Evolutionary conservation across 1,140 invertebrate species (phyloP), one percentile per base, ranked within the genome.

Genomic region (Hypothenemus hampei): DNA sequence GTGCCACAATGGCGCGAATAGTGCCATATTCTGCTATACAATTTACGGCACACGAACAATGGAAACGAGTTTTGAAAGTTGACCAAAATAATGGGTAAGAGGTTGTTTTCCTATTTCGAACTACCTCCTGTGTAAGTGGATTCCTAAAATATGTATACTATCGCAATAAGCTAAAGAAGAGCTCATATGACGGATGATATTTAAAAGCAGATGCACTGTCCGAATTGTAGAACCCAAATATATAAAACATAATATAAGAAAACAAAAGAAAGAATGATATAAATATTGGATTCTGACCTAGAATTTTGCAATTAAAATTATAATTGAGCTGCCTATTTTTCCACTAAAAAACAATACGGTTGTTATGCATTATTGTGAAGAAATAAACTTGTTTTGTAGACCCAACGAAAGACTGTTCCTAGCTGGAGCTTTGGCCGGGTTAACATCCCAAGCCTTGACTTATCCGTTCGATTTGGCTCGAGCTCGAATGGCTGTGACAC

Each of bases 1-100:
- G 91, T 57, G 97, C 96, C 1, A 98, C 95, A 0, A 94, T 99
- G 92, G 90, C 89, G 0, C 77, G 96, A 37, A 96, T 99, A 58
- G 77, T 98, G 29, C 97, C 97, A 1, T 97, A 98, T 73, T 93
- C 96, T 39, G 91, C 96, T 10, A 91, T 98, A 52, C 96, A 99
- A 73, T 99, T 98, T 71, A 87, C 92, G 0, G 83, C 94, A 18
- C 93, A 98, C 73, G 97, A 98, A 77, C 93, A 98, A 69, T 98
- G 87, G 82, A 96, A 97, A 71, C 78, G 81, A 54, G 68, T 94
- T 3, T 75, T 98, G 0, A 75, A 77, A 15, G 80, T 91, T 16
- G 85, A 82, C 52, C 67, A 74, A 57, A 75, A 72, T 45, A 36
- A 46, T 13, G 77, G 79, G 83, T 85, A 67, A 49, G 10, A 19